Evolutionary conservation across 2,797 vertebrate species (phyloP), one percentile per base, ranked within the genome.

Genomic region (Anolis apletophallus): DNA sequence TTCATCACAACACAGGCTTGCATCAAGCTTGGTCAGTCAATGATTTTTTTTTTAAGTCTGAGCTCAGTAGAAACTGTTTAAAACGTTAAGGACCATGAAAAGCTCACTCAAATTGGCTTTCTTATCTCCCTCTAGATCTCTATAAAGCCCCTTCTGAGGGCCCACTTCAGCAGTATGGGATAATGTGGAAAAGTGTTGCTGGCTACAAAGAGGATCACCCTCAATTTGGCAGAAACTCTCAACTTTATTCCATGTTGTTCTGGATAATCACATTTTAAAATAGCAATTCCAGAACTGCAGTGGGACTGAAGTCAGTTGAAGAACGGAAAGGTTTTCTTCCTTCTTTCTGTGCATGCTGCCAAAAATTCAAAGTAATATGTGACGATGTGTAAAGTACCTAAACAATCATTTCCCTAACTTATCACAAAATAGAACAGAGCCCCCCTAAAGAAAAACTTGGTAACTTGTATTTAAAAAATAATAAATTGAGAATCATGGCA

Each of bases 1-100:
- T 80, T 80, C 17, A 71, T 29, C 50, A 54, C 50, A 71, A 81
- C 46, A 71, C 67, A 81, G 17, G 54, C 34, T 81, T 71, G 69
- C 21, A 54, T 17, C n/a, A 54, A 26, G 78, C 11, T 77, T 57
- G 50, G 55, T 10, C 17, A 57, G 10, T 3, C 19, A 34, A 57
- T 7, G 57, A 59, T 59, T 59, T 59, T 21, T 55, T 14, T 54
- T 17, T 19, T 8, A 76, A 76, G 52, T 14, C 54, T 54, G 29
- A 7, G 8, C 50, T 29, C 21, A 77, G 55, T 57, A 19, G 55
- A 1, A 32, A 57, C 32, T 46, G n/a, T 14, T 78, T 78, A 36
- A 32, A 10, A 78, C 55, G 6, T 40, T 23, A 73, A 59, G 17
- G 57, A 8, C 57, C 17, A 59, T 5, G 57, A 59, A 59, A 59